phyloP scores from a whole-genome alignment of 2,797 vertebrate species.

The Philypnodon macrostomus region DNA sequence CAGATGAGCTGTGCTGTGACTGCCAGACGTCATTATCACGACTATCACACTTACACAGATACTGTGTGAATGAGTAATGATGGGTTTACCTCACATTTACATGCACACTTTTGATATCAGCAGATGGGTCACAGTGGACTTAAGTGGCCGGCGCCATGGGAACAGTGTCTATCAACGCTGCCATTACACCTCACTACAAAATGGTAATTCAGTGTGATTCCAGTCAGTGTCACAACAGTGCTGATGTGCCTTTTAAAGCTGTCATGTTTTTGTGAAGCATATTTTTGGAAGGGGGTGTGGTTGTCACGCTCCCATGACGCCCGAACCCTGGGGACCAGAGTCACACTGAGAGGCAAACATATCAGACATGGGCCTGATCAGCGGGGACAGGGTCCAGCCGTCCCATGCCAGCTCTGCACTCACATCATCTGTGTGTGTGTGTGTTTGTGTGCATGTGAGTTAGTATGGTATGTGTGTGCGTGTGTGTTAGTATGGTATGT shows the following conservation, averaged over 20 bases:
- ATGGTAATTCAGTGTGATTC: conserved; percentile 57
- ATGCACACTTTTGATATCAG: conserved; percentile 16
- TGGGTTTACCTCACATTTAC: conserved; percentile 36
- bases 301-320: conserved; percentile 3
- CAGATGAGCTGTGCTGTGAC: conserved; percentile 37
- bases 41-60: conserved; percentile 55
- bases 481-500: conserved; percentile 5
- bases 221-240: conserved; percentile 59
- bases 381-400: conserved; percentile 48
- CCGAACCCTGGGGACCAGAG: conserved; percentile 29
- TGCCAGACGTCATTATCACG: conserved; percentile 64
- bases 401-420: conserved; percentile 35
- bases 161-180: conserved; percentile 38
- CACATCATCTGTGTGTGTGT: conserved; percentile 20
- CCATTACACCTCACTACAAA: conserved; percentile 49
- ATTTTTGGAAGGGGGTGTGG: conserved; percentile 6
- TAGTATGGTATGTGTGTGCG: neutral
- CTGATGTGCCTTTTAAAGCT: conserved; percentile 49
- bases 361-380: conserved; percentile 45
- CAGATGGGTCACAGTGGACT: conserved; percentile 40
- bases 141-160: conserved; percentile 39
- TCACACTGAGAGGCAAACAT: conserved; percentile 44
- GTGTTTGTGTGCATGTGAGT: neutral
- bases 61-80: conserved; percentile 33
- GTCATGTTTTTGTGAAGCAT: conserved; percentile 33